These are phyloP conservation scores for Spodoptera picta DNA, from an alignment of 2,888 invertebrate genomes.

Conservation along the genomic window DNA sequence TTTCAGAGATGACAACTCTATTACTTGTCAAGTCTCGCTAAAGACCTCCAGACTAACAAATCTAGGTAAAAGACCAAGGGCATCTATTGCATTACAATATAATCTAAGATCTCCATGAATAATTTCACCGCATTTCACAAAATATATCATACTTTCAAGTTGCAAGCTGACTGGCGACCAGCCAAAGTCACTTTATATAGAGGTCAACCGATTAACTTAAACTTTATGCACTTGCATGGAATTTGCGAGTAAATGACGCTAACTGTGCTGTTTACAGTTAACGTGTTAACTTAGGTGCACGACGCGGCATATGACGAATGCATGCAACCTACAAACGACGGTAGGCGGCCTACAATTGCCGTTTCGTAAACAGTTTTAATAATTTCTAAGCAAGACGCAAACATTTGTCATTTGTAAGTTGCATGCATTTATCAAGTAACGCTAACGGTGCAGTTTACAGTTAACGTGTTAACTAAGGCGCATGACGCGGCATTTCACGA, in stretches of 20 bases:
- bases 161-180: constrained; percentile 11
- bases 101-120: background rate
- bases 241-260: constrained; percentile 41
- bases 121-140: constrained; percentile 9
- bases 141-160: constrained; percentile 8
- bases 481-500: no score
- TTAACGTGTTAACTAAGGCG: constrained; percentile 28
- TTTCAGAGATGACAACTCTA: no score
- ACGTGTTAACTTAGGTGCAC: constrained; percentile 12
- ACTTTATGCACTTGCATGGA: constrained; percentile 26
- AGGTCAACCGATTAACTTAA: constrained; percentile 12
- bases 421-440: constrained; percentile 11
- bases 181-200: constrained; percentile 24
- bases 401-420: no score
- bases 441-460: constrained; percentile 35
- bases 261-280: constrained; percentile 42
- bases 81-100: no score
- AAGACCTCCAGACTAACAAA: no score
- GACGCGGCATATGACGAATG: no score
- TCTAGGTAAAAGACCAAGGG: no score
- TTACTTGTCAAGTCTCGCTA: no score
- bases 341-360: no score
- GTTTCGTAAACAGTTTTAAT: no score
- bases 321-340: no score
- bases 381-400: no score